These are phyloP conservation scores for Bombus impatiens DNA, from an alignment of 1,140 invertebrate genomes.

Conservation along the genomic window DNA sequence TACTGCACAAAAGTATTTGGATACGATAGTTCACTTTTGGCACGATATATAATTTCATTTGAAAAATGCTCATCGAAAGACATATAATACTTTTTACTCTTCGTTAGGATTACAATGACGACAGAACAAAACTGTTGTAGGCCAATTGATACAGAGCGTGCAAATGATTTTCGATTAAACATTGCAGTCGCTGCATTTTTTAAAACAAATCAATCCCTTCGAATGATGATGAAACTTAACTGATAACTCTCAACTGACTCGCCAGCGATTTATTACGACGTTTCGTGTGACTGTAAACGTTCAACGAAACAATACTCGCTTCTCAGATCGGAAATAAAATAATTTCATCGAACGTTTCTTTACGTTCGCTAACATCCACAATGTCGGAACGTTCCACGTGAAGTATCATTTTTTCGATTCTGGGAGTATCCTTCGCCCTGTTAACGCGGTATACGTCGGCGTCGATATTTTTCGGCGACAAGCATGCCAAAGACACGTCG, in stretches of 20 bases:
- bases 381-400: neutral
- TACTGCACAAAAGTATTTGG: neutral
- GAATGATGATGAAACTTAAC: neutral
- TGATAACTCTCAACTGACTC: too few species aligned
- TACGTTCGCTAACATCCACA: neutral
- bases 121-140: neutral
- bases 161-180: neutral
- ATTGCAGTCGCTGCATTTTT: too few species aligned
- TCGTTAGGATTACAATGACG: neutral
- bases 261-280: neutral
- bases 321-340: neutral
- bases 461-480: constrained; percentile 22
- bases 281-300: neutral
- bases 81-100: too few species aligned
- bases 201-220: too few species aligned
- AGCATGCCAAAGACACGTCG: constrained; percentile 20
- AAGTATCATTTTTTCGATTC: neutral
- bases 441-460: neutral
- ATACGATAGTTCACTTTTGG: neutral
- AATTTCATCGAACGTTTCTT: neutral
- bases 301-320: neutral
- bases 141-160: too few species aligned
- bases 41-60: neutral
- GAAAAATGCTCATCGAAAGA: too few species aligned
- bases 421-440: neutral